These are phyloP conservation scores for Uria aalge DNA, from an alignment of 2,113 vertebrate species.

Conservation along the genomic window DNA sequence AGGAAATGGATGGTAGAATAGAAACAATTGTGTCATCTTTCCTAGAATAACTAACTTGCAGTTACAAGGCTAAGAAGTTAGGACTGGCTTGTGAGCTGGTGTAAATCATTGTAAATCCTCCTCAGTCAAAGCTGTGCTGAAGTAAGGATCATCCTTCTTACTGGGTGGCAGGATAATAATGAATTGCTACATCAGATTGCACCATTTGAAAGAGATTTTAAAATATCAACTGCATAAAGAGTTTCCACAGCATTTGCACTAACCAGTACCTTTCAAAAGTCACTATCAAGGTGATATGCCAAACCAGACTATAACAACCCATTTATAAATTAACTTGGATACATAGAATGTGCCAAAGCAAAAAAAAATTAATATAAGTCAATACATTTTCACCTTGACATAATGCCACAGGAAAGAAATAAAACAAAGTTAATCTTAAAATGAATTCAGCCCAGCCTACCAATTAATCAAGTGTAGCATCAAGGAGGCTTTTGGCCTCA, in stretches of 20 bases:
- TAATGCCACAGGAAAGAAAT: constrained; percentile 15
- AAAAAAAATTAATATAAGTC: constrained; percentile 31
- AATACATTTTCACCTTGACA: constrained; percentile 50
- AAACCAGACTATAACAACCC: not conserved
- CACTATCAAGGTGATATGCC: not conserved
- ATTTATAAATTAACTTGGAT: constrained; percentile 39
- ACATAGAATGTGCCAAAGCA: not conserved
- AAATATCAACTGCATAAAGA: not conserved
- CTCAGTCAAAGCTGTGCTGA: not conserved
- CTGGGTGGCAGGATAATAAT: not conserved
- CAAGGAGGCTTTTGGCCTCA: constrained; percentile 10
- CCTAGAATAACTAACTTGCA: not conserved
- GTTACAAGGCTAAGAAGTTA: not conserved
- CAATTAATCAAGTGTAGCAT: constrained; percentile 32
- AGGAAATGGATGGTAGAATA: not conserved
- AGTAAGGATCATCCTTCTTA: not conserved
- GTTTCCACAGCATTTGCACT: not conserved
- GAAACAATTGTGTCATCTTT: not conserved
- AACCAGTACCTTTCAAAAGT: constrained; percentile 15
- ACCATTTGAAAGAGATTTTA: not conserved
- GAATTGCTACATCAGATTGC: not conserved
- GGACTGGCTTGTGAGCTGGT: not conserved
- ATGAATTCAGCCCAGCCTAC: constrained; percentile 28
- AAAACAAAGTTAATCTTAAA: constrained; percentile 48
- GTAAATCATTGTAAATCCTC: not conserved